Evolutionary conservation across 1,140 invertebrate species (phyloP), one percentile per base, ranked within the genome.

Genomic region (Condylostylus longicornis): DNA sequence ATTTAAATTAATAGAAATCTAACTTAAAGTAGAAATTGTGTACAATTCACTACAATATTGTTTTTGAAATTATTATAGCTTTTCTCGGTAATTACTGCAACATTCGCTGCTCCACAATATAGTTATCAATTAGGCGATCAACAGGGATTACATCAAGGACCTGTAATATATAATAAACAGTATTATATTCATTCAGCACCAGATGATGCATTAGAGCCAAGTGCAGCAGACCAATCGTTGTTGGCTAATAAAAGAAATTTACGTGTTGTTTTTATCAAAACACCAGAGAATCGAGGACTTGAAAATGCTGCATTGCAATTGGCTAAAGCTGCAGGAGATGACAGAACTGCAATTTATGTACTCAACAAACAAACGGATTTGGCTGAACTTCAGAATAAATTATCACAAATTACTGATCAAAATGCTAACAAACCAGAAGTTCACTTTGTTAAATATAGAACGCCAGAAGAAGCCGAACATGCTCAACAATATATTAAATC

Each of bases 371-470:
- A 53, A 38, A 45, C 51, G 9, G 51, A 53, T 33, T 27, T 54
- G 6, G 38, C 36, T 2, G 38, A 54, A 20, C 31, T 53, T 42
- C 46, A 51, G 2, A 42, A 53, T 31, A 33, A 49, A 2, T 25
- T 53, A 22, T 47, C 51, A 21, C 25, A 12, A 4, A 46, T 51
- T 19, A 33, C 39, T 5, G 46, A 47, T 33, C 8, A 12, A 13
- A 33, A 42, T 13, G 30, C 30, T 4, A 47, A 47, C 22, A 53
- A 53, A 37, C 51, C 51, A 3, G 51, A 53, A 45, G 51, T 53
- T 41, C 51, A 54, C 22, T 53, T 54, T 9, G 51, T 53, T 32
- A 53, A 53, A 35, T 53, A 53, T 29, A 51, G 51, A 38, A 53
- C 51, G 0, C 40, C 49, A n/a, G 51, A 53, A 31, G 51, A 53